These are phyloP conservation scores for Peromyscus nudipes DNA, from an alignment of 2,797 vertebrate species.

Conservation along the genomic window DNA sequence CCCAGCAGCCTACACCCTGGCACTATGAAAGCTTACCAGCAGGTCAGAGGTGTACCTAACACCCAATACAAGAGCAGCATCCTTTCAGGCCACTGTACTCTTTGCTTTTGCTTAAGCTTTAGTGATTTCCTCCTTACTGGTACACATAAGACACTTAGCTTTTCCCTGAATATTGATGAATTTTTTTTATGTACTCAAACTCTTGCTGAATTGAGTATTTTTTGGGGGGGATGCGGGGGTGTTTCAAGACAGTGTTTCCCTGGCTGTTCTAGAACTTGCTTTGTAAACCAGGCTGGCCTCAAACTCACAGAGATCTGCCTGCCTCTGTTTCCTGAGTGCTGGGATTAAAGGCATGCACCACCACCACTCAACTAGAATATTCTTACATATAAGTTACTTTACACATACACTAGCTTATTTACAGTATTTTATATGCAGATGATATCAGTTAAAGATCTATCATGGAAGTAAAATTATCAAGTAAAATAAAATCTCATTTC, in stretches of 20 bases:
- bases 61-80: not conserved
- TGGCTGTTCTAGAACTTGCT: too few species aligned
- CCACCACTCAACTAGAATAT: not conserved
- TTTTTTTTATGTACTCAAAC: constrained; percentile 1
- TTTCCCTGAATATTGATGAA: not conserved
- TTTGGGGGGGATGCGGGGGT: too few species aligned
- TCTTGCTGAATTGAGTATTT: not conserved
- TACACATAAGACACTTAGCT: not conserved
- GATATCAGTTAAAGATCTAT: not conserved
- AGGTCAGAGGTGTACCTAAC: not conserved
- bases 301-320: too few species aligned
- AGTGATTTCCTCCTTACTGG: not conserved
- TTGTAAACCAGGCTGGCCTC: too few species aligned
- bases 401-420: not conserved
- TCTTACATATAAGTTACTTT: constrained; percentile 13
- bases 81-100: not conserved
- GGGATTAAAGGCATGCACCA: too few species aligned
- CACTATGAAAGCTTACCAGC: not conserved
- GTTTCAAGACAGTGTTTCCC: too few species aligned
- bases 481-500: not conserved
- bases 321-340: too few species aligned
- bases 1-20: too few species aligned
- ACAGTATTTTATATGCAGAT: not conserved
- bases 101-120: constrained; percentile 19
- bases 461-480: not conserved